Evolutionary conservation across 2,888 invertebrate genomes (phyloP).

Genomic region (Portevinia maculata): DNA sequence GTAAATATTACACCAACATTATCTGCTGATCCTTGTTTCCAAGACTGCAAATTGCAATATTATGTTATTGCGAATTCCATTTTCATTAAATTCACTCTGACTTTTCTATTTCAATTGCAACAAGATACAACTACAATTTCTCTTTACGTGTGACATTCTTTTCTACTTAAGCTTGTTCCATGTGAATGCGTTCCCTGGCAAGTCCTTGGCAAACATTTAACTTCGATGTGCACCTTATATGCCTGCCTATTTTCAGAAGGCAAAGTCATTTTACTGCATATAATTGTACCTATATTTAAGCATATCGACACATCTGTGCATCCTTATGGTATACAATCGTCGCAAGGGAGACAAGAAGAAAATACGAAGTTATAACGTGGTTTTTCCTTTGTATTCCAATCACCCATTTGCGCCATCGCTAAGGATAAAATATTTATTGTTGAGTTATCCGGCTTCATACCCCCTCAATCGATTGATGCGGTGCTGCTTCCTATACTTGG

Average conservation of each 20-base stretch:
- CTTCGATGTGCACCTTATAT: slow-evolving; percentile 29
- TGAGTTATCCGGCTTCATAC: slow-evolving; percentile 1
- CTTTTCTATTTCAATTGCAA: slow-evolving; percentile 7
- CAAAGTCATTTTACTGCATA: background rate
- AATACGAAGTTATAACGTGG: background rate
- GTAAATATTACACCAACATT: background rate
- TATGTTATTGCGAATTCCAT: slow-evolving; percentile 13
- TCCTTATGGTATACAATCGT: slow-evolving; percentile 4
- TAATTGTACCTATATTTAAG: background rate
- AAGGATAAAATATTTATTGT: slow-evolving; percentile 29
- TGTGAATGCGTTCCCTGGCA: background rate
- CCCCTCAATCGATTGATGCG: slow-evolving; percentile 38
- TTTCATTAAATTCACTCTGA: slow-evolving; percentile 10
- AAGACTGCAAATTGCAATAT: slow-evolving; percentile 13
- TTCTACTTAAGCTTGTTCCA: slow-evolving; percentile 17
- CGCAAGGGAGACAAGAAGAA: background rate
- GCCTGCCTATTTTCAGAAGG: slow-evolving; percentile 3
- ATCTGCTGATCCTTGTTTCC: background rate
- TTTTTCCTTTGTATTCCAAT: slow-evolving; percentile 12
- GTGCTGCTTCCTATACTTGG: slow-evolving; percentile 24
- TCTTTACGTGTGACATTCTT: slow-evolving; percentile 22
- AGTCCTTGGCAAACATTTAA: slow-evolving; percentile 39
- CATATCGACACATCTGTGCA: background rate
- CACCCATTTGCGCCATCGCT: slow-evolving; percentile 1
- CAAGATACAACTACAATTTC: slow-evolving; percentile 13